Evolutionary conservation across 2,113 vertebrate species (phyloP).

Genomic region (Irena cyanogastra): DNA sequence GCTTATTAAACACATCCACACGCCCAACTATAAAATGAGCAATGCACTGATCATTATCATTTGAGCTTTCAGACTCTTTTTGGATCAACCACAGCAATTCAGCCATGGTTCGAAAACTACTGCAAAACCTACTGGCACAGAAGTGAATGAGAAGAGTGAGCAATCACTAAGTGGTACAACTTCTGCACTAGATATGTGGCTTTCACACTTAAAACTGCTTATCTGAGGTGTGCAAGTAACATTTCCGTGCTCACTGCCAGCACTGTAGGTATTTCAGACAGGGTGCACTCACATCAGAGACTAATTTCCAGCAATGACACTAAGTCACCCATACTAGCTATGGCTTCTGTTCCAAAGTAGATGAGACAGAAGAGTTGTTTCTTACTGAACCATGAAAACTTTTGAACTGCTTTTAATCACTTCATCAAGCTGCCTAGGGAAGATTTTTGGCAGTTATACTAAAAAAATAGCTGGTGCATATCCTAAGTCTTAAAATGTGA

Average conservation of each 20-base stretch:
- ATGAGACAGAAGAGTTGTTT: not conserved
- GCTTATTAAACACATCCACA: not conserved
- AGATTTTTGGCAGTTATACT: not conserved
- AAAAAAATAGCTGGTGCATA: not conserved
- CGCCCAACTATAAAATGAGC: not conserved
- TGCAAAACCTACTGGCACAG: not conserved
- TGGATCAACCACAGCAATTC: not conserved
- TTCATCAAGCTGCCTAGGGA: not conserved
- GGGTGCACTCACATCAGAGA: not conserved
- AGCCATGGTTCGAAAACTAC: not conserved
- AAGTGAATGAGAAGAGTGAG: not conserved
- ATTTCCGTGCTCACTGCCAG: not conserved
- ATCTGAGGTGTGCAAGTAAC: not conserved
- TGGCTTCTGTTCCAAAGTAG: not conserved
- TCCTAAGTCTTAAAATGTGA: constrained; percentile 22
- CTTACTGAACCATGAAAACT: not conserved
- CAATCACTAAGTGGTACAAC: not conserved
- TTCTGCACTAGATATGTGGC: not conserved
- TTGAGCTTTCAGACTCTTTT: not conserved
- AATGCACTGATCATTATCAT: not conserved
- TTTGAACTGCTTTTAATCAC: not conserved
- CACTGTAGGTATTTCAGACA: not conserved
- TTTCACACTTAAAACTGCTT: not conserved
- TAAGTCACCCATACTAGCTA: not conserved
- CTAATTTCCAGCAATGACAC: not conserved